Evolutionary conservation across 2,888 invertebrate genomes (phyloP).

Genomic region (Caradrina clavipalpis): DNA sequence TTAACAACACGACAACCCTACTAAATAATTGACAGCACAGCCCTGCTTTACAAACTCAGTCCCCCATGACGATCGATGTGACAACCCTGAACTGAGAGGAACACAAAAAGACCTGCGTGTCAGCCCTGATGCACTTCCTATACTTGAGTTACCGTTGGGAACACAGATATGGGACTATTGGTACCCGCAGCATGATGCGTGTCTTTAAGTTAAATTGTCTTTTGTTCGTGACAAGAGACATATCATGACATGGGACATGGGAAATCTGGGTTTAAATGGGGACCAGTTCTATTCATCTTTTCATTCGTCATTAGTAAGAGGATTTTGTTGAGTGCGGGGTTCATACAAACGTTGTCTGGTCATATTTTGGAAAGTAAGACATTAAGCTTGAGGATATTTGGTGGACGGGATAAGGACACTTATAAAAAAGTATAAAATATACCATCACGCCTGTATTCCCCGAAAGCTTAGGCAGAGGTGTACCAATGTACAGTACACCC

Average conservation of each 20-base stretch:
- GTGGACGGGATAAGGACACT: too few species aligned
- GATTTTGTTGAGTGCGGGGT: too few species aligned
- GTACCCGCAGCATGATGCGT: conserved; percentile 23
- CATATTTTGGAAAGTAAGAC: too few species aligned
- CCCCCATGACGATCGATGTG: conserved; percentile 60
- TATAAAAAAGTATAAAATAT: too few species aligned
- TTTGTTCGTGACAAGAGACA: conserved; percentile 45
- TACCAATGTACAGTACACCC: too few species aligned
- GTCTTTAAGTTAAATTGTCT: conserved; percentile 23
- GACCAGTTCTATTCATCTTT: conserved; percentile 29
- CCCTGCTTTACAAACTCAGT: conserved; percentile 33
- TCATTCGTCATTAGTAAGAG: conserved; percentile 26
- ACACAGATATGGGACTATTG: too few species aligned
- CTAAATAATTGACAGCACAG: conserved; percentile 4
- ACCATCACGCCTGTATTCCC: too few species aligned
- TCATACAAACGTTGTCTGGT: too few species aligned
- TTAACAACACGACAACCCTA: conserved; percentile 32
- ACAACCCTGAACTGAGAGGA: conserved; percentile 53
- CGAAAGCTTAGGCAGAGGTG: too few species aligned
- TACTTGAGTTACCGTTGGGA: conserved; percentile 37
- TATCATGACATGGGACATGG: conserved; percentile 15
- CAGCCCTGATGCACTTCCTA: conserved; percentile 52
- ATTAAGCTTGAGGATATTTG: too few species aligned
- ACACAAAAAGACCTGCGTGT: conserved; percentile 46
- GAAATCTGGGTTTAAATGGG: conserved; percentile 15